These are phyloP conservation scores for Diplazon laetatorius DNA, from an alignment of 2,888 invertebrate species.

Conservation along the genomic window DNA sequence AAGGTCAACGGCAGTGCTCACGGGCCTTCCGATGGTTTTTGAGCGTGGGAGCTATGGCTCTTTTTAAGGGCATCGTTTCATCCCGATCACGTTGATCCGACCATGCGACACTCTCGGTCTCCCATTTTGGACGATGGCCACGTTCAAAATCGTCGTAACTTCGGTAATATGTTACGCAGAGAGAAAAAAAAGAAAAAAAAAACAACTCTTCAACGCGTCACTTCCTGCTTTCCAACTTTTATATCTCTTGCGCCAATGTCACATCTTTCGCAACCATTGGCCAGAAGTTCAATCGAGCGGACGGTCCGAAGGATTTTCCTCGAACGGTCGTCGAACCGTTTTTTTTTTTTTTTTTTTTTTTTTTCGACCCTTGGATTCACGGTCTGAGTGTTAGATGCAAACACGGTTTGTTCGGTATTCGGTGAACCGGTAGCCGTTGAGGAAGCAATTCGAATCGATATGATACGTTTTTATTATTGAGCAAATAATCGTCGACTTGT, in stretches of 20 bases:
- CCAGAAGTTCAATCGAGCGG: constrained; percentile 4
- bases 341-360: constrained; percentile 18
- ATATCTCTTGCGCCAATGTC: constrained; percentile 12
- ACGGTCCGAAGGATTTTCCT: constrained; percentile 8
- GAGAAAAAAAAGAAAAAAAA: constrained; percentile 6
- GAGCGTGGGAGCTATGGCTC: constrained; percentile 4
- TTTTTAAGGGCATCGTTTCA: constrained; percentile 34
- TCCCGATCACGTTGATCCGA: constrained; percentile 7
- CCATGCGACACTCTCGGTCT: neutral
- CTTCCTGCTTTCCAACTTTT: constrained; percentile 16
- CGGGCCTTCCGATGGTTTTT: constrained; percentile 40
- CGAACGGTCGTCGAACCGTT: constrained; percentile 5
- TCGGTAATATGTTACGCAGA: no score
- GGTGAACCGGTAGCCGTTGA: neutral
- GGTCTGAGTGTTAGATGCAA: neutral
- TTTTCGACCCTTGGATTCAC: neutral
- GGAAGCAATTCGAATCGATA: no score
- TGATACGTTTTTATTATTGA: no score
- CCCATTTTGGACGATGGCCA: neutral
- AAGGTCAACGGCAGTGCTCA: constrained; percentile 1
- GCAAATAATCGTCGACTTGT: no score
- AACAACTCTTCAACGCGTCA: neutral
- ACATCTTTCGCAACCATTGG: constrained; percentile 5
- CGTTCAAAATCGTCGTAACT: constrained; percentile 33
- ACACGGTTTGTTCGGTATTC: neutral